These are phyloP conservation scores for Dendroctonus ponderosae DNA, from an alignment of 1,140 invertebrate genomes.

Conservation along the genomic window DNA sequence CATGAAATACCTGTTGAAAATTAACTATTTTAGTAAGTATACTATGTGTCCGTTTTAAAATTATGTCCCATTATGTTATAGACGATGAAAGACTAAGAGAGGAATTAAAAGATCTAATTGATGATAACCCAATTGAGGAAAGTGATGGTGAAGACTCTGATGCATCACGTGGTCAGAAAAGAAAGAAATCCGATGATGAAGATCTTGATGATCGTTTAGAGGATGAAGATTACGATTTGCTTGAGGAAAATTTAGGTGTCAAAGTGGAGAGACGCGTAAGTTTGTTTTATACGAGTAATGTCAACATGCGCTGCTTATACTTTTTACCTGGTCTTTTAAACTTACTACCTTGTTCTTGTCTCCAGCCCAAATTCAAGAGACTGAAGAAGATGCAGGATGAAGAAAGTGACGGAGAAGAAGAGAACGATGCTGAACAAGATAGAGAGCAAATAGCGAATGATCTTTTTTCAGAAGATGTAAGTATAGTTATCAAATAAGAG, in stretches of 20 bases:
- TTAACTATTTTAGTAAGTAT: too few relatives aligned
- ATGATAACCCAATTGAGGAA: constrained; percentile 83
- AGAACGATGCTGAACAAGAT: constrained; percentile 71
- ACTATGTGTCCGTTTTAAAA: too few relatives aligned
- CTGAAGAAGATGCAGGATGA: constrained; percentile 81
- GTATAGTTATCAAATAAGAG: constrained; percentile 42
- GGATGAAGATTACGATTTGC: constrained; percentile 97
- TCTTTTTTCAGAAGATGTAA: constrained; percentile 86
- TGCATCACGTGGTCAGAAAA: constrained; percentile 67
- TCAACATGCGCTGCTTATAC: not conserved
- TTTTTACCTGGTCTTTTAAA: not conserved
- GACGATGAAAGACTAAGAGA: constrained; percentile 80
- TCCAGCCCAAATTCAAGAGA: constrained; percentile 82
- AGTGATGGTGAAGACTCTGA: constrained; percentile 82
- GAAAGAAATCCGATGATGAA: constrained; percentile 78
- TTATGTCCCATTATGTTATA: constrained; percentile 43
- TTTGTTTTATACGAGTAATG: constrained; percentile 18
- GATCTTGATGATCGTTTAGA: constrained; percentile 89
- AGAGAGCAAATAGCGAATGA: constrained; percentile 86
- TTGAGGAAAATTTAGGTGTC: constrained; percentile 97
- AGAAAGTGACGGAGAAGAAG: constrained; percentile 80
- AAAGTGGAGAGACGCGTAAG: constrained; percentile 84
- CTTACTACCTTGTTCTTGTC: constrained; percentile 20
- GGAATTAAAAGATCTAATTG: constrained; percentile 90
- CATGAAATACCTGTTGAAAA: too few relatives aligned